Evolutionary conservation across 2,113 vertebrate species (phyloP).

Genomic region (Xiphophorus hellerii): DNA sequence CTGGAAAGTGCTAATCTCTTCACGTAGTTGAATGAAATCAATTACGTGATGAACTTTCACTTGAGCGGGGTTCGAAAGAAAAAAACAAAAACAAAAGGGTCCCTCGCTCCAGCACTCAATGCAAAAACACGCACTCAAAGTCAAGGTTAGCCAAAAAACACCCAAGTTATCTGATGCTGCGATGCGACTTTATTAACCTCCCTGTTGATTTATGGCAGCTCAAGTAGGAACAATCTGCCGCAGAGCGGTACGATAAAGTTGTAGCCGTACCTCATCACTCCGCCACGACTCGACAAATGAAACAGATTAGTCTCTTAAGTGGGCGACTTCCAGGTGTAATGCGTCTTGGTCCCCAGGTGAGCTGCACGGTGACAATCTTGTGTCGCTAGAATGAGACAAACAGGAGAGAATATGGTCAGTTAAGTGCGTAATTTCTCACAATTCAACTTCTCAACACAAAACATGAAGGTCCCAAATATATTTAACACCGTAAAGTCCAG

Average conservation of each 20-base stretch:
- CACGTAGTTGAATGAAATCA: too few species aligned
- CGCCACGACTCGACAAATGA: slow-evolving; percentile 40
- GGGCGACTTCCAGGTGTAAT: slow-evolving; percentile 23
- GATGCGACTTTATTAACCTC: slow-evolving; percentile 38
- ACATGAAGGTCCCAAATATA: neutral
- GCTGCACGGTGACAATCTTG: slow-evolving; percentile 18
- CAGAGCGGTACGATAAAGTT: slow-evolving; percentile 36
- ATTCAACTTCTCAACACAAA: neutral
- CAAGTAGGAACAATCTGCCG: slow-evolving; percentile 38
- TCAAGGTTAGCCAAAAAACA: slow-evolving; percentile 64
- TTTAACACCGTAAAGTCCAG: neutral
- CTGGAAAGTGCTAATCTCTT: too few species aligned
- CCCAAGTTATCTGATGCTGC: slow-evolving; percentile 51
- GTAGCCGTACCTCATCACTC: slow-evolving; percentile 34
- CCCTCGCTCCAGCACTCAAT: neutral
- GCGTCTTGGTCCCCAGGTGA: slow-evolving; percentile 29
- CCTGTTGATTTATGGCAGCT: slow-evolving; percentile 16
- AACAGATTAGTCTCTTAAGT: slow-evolving; percentile 63
- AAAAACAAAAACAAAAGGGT: neutral
- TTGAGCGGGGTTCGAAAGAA: neutral
- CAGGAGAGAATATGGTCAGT: too few species aligned
- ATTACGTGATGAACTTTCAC: neutral
- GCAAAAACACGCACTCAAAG: slow-evolving; percentile 17
- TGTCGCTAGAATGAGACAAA: too few species aligned
- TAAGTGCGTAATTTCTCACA: neutral